Conservation (phyloP, 2,888 invertebrate genomes). For the Eudemis profundana region DNA sequence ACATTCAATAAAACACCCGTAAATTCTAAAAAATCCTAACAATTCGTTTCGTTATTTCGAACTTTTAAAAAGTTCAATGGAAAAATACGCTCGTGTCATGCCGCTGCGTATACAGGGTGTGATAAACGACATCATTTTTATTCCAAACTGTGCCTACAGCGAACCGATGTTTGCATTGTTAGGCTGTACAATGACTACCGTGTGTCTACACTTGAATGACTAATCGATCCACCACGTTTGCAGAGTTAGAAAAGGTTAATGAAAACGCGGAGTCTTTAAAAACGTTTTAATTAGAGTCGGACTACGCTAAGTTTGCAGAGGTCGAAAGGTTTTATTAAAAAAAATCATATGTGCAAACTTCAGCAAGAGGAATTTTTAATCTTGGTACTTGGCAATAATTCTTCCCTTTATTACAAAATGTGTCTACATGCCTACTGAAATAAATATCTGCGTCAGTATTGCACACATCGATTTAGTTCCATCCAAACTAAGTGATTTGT, state of each 20-base stretch:
- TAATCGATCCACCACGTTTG: conserved; percentile 30
- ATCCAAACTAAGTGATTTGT: too few relatives aligned
- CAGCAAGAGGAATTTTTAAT: too few relatives aligned
- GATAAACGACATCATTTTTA: conserved; percentile 44
- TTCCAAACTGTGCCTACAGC: conserved; percentile 38
- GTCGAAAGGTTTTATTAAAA: too few relatives aligned
- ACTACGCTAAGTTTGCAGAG: too few relatives aligned
- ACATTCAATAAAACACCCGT: conserved; percentile 19
- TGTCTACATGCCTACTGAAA: too few relatives aligned
- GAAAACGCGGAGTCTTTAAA: conserved; percentile 2
- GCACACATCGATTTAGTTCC: too few relatives aligned
- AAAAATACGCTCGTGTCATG: conserved; percentile 34
- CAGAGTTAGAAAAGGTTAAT: conserved; percentile 9
- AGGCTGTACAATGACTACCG: conserved; percentile 34
- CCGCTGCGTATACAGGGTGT: conserved; percentile 35
- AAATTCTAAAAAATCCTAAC: conserved; percentile 24
- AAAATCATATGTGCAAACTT: too few relatives aligned
- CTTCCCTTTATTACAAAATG: too few relatives aligned
- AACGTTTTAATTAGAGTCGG: too few relatives aligned
- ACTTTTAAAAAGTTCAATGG: conserved; percentile 23
- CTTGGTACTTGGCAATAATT: too few relatives aligned
- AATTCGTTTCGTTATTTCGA: conserved; percentile 25
- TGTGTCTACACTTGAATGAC: conserved; percentile 37
- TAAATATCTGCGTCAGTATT: too few relatives aligned
- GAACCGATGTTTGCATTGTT: conserved; percentile 36